Evolutionary conservation across 2,888 invertebrate species (phyloP), one percentile per base, ranked within the genome.

Genomic region (Drosophila meridiana): DNA sequence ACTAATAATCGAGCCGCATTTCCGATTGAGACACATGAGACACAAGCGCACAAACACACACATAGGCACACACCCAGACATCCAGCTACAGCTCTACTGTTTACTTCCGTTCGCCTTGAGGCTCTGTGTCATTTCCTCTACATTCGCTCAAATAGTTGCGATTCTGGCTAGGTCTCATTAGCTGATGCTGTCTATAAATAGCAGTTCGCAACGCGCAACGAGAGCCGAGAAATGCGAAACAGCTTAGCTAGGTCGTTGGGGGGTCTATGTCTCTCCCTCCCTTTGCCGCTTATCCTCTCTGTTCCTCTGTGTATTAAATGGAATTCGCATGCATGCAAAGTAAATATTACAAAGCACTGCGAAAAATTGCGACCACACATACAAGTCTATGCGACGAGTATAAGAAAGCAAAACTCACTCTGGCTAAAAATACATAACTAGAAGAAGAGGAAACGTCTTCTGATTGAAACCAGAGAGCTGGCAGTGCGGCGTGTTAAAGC

Each of bases 1-100:
- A 78, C 81, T 81, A 75, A 83, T 83, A 88, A 76, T 81, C 78
- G 57, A 64, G 36, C 59, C 59, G 80, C 76, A 76, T 78, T 80
- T 78, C 78, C 78, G 72, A 48, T 66, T 69, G 14, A 14, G 36
- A 43, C 48, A 72, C 32, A 63, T 26, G 36, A 56, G 34, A 55
- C 34, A 30, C 47, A 32, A 5, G 38, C 26, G 36, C 43, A 36
- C 34, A 53, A 1, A 26, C 14, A 13, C 36, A 53, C 13, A 14
- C 40, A 9, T 13, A 40, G 42, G 26, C 26, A 53, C 11, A 20
- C 11, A 13, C 8, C 7, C 9, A 34, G 4, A 14, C 53, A 38
- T 2, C 3, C 38, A 26, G 36, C 26, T 20, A 20, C 1, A 26
- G 8, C 9, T 61, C 56, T 61, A 74, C 67, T 74, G 64, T 77